Base-by-base conservation (phyloP, 2,888 invertebrate genomes). In the Drosophila limbata region DNA sequence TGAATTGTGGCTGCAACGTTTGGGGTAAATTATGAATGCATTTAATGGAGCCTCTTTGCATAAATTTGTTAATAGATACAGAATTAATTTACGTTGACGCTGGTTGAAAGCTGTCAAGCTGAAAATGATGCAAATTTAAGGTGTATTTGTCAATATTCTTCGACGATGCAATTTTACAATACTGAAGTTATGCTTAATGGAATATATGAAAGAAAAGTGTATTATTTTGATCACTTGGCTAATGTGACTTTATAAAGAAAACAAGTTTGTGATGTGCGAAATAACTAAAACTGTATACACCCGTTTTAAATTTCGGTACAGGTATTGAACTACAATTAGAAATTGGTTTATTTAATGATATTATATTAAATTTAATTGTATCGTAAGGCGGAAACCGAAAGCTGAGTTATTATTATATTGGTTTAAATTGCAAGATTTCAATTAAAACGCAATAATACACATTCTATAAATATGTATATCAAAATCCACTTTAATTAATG, bases 61-160 rank as follows among this genome's bases (percentile, higher is more conserved):
- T 72, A 47, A 25, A 68, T 65, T 68, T 13, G 37, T n/a, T 64
- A 52, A 42, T 19, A 35, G n/a, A 42, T 25, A 13, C 64, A 55
- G 42, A 78, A 69, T 62, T 63, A 71, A 77, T 74, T 56, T 15
- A 74, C 55, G 62, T 6, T n/a, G 28, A 74, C 55, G 62, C 9
- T n/a, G 28, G 37, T 48, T 21, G 25, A 44, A 15, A 53, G 48
- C 31, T 9, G 11, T 28, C 52, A 25, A 52, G 21, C 33, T 39
- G 2, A 25, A 52, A 37, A 25, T 37, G 1, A 25, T 10, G 25
- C 25, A 37, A 37, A 39, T 39, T 37, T 15, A 28, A n/a, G 15
- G 21, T 11, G 3, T 3, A 15, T 28, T 62, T 21, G 11, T 10
- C 50, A 19, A 17, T 17, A 6, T 19, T 19, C 11, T 11, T 33